Base-by-base conservation (phyloP, 2,888 invertebrate genomes). In the Furcula furcula region DNA sequence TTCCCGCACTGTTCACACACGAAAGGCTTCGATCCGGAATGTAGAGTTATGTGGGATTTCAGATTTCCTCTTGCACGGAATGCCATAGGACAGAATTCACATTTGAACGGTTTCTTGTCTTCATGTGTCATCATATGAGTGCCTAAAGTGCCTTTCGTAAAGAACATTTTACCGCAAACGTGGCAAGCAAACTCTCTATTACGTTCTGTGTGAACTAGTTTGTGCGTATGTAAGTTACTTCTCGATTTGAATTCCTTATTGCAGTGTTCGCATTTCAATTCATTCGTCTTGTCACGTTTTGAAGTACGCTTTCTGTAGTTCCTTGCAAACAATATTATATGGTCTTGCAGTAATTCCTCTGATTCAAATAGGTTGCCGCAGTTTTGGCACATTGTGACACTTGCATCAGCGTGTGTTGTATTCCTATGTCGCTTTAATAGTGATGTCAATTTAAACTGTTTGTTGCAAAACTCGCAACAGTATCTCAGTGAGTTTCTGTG, bases 1-100 rank as follows among this genome's bases (percentile, higher is more conserved):
- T 84, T 87, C 0, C 86, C 87, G 1, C 89, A 89, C 15, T 83
- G 84, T 33, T 89, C 88, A 27, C 89, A 89, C 0, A 87, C 80
- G 59, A 86, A 88, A 0, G 87, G 87, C 29, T 88, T 87, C 0
- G 76, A 54, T 1, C 77, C 82, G 0, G 86, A 80, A 31, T 89
- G 89, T 2, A 85, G 47, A 16, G 79, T 83, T 21, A 82, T 60
- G 19, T 89, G 89, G 0, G 86, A 82, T 15, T 75, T 75, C 0
- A 89, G 56, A 36, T 88, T 87, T 0, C 88, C 87, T 11, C 81
- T 52, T 0, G 86, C 82, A n/a, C 82, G 58, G 53, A 88, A 88
- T 0, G 84, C 70, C 65, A 86, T 52, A 0, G 84, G 75, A 48
- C 88, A 88, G 37, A 72, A 84, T 25, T 83, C 82, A 49, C 88